Evolutionary conservation across 2,797 vertebrate species (phyloP).

Genomic region (Mareca penelope): DNA sequence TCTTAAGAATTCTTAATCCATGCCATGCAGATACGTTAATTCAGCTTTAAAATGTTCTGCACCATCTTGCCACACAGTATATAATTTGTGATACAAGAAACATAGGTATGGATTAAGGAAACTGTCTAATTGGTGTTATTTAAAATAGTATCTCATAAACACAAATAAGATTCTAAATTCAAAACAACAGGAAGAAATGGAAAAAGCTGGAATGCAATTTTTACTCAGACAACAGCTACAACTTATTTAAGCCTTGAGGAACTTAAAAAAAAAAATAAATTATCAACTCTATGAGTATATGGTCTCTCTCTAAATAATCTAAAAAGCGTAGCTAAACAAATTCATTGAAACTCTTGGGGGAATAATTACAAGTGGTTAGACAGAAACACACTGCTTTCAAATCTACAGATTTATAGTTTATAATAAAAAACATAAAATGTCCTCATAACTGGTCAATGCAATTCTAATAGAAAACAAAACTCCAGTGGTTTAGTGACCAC

Average conservation of each 20-base stretch:
- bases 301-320: conserved; percentile 36
- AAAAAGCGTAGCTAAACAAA: conserved; percentile 48
- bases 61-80: not conserved
- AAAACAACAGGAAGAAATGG: conserved; percentile 15
- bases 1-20: not conserved
- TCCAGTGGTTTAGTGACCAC: conserved; percentile 47
- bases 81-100: not conserved
- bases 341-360: conserved; percentile 40
- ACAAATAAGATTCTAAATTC: conserved; percentile 26
- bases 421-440: conserved; percentile 53
- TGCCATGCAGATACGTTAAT: not conserved
- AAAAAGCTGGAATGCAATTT: conserved; percentile 17
- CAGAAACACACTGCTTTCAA: conserved; percentile 59
- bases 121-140: conserved; percentile 9
- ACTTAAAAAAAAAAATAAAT: conserved; percentile 5
- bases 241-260: not conserved
- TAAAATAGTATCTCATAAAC: conserved; percentile 4
- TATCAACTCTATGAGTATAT: not conserved
- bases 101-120: not conserved
- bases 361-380: conserved; percentile 64
- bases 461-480: conserved; percentile 60
- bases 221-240: conserved; percentile 1
- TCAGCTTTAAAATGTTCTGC: not conserved
- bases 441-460: conserved; percentile 27
- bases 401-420: conserved; percentile 60